These are phyloP conservation scores for Fukomys damarensis DNA, from an alignment of 2,113 vertebrate species.

Conservation along the genomic window DNA sequence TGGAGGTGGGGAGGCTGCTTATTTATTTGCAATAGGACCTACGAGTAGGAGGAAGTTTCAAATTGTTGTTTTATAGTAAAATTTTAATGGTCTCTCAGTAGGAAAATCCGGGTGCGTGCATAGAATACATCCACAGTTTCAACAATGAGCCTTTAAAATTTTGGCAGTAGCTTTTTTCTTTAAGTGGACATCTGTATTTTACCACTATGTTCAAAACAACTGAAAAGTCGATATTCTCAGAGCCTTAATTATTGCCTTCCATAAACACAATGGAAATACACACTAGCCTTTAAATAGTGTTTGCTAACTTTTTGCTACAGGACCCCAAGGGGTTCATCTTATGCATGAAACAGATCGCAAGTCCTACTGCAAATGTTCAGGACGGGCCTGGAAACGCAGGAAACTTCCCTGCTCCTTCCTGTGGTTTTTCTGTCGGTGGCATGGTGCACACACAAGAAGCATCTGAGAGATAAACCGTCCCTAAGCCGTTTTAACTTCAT, in stretches of 20 bases:
- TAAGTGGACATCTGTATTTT: background rate
- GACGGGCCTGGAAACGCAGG: background rate
- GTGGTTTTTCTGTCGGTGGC: background rate
- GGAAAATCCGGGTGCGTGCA: background rate
- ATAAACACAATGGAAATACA: conserved; percentile 1
- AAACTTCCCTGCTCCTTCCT: background rate
- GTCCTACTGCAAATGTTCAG: background rate
- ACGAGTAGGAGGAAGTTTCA: background rate
- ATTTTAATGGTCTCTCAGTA: background rate
- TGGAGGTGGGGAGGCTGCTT: background rate
- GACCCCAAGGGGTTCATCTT: background rate
- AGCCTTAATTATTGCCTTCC: background rate
- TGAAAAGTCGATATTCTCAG: background rate
- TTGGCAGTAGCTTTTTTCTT: background rate
- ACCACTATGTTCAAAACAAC: background rate
- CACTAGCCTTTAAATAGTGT: background rate
- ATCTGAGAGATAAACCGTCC: background rate
- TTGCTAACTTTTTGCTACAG: background rate
- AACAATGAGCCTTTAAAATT: background rate
- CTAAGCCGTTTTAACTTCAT: background rate
- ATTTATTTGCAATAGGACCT: conserved; percentile 3
- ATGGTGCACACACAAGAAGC: background rate
- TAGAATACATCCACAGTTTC: background rate
- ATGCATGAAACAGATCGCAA: background rate
- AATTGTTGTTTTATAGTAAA: background rate